Evolutionary conservation across 2,888 invertebrate species (phyloP).

Genomic region (Pristionchus mayeri): DNA sequence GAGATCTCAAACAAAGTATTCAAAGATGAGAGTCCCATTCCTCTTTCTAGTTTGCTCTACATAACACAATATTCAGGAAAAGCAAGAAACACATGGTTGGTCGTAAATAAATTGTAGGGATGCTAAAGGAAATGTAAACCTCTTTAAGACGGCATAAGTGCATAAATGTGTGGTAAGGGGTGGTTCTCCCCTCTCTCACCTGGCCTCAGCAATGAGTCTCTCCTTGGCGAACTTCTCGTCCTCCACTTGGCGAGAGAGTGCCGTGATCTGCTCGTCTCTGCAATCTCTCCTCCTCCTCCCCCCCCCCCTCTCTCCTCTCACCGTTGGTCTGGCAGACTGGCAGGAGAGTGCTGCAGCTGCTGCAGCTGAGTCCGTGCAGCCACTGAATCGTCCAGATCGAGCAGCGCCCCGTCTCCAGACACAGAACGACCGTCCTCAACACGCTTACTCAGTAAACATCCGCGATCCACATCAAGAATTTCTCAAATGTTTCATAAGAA

Average conservation of each 20-base stretch:
- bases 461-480: too few relatives aligned
- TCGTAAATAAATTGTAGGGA: too few relatives aligned
- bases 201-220: conserved; percentile 61
- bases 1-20: conserved; percentile 52
- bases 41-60: too few relatives aligned
- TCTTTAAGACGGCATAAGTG: too few relatives aligned
- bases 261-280: conserved; percentile 62
- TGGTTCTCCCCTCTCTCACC: too few relatives aligned
- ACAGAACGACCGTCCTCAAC: conserved; percentile 63
- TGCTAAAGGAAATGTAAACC: too few relatives aligned
- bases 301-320: not conserved
- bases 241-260: conserved; percentile 59
- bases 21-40: too few relatives aligned
- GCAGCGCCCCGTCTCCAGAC: conserved; percentile 69
- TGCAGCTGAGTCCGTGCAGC: conserved; percentile 55
- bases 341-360: conserved; percentile 50
- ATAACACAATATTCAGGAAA: too few relatives aligned
- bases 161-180: too few relatives aligned
- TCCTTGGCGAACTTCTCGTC: conserved; percentile 66
- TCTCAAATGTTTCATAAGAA: too few relatives aligned
- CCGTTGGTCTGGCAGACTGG: conserved; percentile 58
- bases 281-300: not conserved
- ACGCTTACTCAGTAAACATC: not conserved
- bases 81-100: too few relatives aligned
- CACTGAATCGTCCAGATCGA: conserved; percentile 55